Conservation (phyloP, 2,888 invertebrate genomes). For the Amphipyra tragopoginis region DNA sequence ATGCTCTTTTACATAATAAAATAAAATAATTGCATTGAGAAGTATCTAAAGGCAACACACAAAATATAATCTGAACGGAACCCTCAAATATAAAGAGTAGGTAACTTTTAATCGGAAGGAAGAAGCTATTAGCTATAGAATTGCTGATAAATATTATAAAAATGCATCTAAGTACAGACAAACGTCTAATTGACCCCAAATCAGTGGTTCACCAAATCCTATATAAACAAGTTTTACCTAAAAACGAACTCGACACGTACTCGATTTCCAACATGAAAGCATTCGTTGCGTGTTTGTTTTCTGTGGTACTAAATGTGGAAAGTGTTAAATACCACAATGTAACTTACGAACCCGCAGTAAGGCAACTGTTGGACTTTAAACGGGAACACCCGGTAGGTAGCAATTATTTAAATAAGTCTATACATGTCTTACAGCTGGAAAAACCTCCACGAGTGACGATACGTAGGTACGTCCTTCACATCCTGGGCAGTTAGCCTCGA, state of each 20-base stretch:
- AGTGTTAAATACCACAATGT: slow-evolving; percentile 45
- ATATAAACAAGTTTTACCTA: background rate
- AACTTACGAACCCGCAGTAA: slow-evolving; percentile 56
- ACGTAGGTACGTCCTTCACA: no score
- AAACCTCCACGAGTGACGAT: no score
- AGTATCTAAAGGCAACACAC: no score
- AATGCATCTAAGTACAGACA: no score
- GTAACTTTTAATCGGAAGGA: background rate
- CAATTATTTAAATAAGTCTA: background rate
- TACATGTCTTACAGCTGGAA: no score
- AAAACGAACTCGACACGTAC: slow-evolving; percentile 2
- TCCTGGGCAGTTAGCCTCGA: no score
- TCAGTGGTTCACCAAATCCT: background rate
- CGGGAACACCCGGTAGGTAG: slow-evolving; percentile 63
- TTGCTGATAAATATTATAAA: background rate
- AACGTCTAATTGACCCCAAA: background rate
- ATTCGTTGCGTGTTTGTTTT: slow-evolving; percentile 32
- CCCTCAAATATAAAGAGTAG: no score
- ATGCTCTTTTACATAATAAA: no score
- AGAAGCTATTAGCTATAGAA: background rate
- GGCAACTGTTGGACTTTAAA: slow-evolving; percentile 70
- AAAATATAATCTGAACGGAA: no score
- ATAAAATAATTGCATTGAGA: no score
- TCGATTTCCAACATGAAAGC: slow-evolving; percentile 40
- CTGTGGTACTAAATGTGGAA: slow-evolving; percentile 19